Evolutionary conservation across 2,888 invertebrate species (phyloP).

Genomic region (Dryococelus australis): DNA sequence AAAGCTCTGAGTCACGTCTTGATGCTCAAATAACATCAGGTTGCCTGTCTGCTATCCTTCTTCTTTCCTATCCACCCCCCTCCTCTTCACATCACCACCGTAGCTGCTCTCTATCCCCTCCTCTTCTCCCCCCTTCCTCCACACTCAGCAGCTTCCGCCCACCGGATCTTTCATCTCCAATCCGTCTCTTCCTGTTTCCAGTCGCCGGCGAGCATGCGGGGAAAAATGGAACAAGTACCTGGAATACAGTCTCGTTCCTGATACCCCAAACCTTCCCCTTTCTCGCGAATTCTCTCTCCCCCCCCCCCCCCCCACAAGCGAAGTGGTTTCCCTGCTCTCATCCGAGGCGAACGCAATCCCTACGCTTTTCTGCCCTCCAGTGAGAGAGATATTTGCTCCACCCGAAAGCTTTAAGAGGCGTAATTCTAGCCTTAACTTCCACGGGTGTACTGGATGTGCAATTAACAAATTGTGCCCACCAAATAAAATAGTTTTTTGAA

Average conservation of each 20-base stretch:
- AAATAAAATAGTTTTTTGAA: too few species aligned
- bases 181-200: constrained; percentile 27
- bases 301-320: neutral
- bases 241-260: neutral
- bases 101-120: neutral
- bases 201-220: neutral
- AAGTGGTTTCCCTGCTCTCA: too few species aligned
- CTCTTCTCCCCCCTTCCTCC: too few species aligned
- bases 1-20: neutral
- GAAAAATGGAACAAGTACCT: neutral
- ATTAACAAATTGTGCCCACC: too few species aligned
- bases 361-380: too few species aligned
- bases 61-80: neutral
- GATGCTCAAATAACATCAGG: constrained; percentile 25
- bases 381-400: too few species aligned
- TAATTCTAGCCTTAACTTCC: too few species aligned
- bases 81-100: neutral
- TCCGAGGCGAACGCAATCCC: too few species aligned
- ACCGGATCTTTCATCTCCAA: constrained; percentile 27
- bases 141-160: constrained; percentile 13
- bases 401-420: too few species aligned
- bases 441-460: too few species aligned
- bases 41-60: neutral
- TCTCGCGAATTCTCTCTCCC: too few species aligned
- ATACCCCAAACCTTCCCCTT: constrained; percentile 17